Base-by-base conservation (phyloP, 2,888 invertebrate genomes). In the Micoletzkya japonica region DNA sequence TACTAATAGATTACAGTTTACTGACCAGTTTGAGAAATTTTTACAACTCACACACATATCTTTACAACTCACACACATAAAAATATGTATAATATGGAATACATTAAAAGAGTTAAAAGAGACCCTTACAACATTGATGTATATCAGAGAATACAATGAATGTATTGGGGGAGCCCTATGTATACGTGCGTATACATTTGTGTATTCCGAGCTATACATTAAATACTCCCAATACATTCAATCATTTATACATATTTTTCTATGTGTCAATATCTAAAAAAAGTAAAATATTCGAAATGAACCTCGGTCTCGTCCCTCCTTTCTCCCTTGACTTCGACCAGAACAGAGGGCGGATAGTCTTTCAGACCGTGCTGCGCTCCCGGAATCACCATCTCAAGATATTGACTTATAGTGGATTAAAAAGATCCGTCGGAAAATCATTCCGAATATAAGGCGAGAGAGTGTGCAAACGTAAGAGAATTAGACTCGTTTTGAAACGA, bases 261-360 rank as follows among this genome's bases (percentile, higher is more conserved):
- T n/a, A n/a, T n/a, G n/a, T 44, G 49, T 44, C 49, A 44, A 44
- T 14, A 44, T 44, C 49, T n/a, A n/a, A n/a, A 44, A 20, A 14
- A 44, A 44, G 49, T 44, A 17, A 44, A 44, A 20, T 17, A 17
- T 17, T 44, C 20, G 49, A 44, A 44, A 17, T 37, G n/a, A n/a
- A 78, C 72, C 60, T 79, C 80, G 32, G 70, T 75, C 37, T 80
- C 79, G 52, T 81, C 77, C 32, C 63, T 24, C 32, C 74, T 72
- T 60, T 82, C 82, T 44, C 81, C 80, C 36, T 75, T 66, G 7
- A 81, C 81, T 74, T 84, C 83, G 6, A 82, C 75, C 6, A 81
- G 70, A 2, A 82, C 75, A 20, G 75, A 60, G 1, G 83, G 82
- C 17, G 84, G 83, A 70, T 81, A 72, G 39, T 70, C 64, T 44